A percentile compares a stretch with the other conserved stretches of the same genome.
Evolutionary conservation across 2,113 vertebrate genomes (phyloP).

Genomic region (Nipponia nippon): DNA sequence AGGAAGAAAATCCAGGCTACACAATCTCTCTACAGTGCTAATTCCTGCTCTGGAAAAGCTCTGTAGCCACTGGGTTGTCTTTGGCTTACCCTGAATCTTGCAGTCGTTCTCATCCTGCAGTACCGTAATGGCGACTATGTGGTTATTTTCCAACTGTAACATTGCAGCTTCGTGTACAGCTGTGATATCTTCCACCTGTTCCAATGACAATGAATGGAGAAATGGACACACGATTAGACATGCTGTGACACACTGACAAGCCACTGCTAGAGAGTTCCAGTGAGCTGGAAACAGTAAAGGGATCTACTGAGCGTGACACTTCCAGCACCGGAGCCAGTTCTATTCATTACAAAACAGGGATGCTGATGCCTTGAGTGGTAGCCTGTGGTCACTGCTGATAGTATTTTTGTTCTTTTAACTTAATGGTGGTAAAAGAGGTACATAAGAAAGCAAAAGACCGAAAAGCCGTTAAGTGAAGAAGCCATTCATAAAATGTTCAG

Average conservation of each 20-base stretch:
- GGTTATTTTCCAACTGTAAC: slow-evolving; percentile 82
- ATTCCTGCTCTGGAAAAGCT: not conserved
- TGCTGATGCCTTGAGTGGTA: not conserved
- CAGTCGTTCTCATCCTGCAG: slow-evolving; percentile 86
- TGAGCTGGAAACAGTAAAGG: not conserved
- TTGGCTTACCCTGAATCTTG: slow-evolving; percentile 84
- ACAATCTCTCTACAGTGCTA: not conserved
- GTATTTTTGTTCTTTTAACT: not conserved
- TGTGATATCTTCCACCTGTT: slow-evolving; percentile 87
- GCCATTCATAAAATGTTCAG: not conserved
- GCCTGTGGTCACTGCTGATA: fast-evolving
- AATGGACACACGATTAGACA: not conserved
- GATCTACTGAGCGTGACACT: not conserved
- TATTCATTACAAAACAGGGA: not conserved
- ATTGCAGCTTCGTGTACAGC: slow-evolving; percentile 79
- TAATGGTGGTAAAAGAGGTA: not conserved
- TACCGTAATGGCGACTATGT: slow-evolving; percentile 76
- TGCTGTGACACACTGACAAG: not conserved
- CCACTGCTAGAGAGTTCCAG: not conserved
- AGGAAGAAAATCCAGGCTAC: not conserved
- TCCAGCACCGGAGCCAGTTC: not conserved
- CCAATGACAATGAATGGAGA: not conserved
- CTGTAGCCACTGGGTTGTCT: not conserved
- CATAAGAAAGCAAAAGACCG: not conserved
- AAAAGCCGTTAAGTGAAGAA: not conserved